A percentile compares a stretch with the other conserved stretches of the same genome.
These are phyloP conservation scores for Neomonachus schauinslandi DNA, from an alignment of 2,113 vertebrate genomes.

Conservation along the genomic window DNA sequence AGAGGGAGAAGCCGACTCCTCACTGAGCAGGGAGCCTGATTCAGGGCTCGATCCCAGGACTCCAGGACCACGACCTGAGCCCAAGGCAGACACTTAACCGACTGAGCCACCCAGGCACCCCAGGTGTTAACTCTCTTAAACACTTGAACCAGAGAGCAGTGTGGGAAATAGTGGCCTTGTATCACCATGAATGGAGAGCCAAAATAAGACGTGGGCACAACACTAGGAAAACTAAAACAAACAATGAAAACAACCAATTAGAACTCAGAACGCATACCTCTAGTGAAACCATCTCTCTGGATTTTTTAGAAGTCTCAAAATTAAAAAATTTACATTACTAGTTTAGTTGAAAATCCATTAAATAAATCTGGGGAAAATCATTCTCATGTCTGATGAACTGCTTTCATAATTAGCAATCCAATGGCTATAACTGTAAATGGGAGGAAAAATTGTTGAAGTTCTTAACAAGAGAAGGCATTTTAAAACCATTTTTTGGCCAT, in stretches of 20 bases:
- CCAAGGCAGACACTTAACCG: no score
- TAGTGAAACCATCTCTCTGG: not conserved
- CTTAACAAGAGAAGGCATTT: not conserved
- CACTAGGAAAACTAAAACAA: not conserved
- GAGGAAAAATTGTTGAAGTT: not conserved
- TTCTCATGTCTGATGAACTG: not conserved
- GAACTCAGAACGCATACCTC: not conserved
- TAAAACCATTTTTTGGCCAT: not conserved
- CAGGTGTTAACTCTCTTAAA: no score
- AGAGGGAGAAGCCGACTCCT: no score
- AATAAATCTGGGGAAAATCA: not conserved
- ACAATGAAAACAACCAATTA: not conserved
- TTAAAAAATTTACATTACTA: not conserved
- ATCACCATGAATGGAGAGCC: not conserved
- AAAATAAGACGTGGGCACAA: not conserved
- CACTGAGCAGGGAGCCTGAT: no score
- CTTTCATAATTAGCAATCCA: not conserved
- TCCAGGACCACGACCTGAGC: no score
- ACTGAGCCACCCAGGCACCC: no score
- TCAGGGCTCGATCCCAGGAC: no score
- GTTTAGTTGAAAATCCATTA: not conserved
- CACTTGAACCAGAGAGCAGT: not conserved
- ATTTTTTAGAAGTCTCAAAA: not conserved
- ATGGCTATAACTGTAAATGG: not conserved
- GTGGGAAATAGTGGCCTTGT: not conserved